Conservation (phyloP, 2,888 invertebrate species). For the Philereme transversata region DNA sequence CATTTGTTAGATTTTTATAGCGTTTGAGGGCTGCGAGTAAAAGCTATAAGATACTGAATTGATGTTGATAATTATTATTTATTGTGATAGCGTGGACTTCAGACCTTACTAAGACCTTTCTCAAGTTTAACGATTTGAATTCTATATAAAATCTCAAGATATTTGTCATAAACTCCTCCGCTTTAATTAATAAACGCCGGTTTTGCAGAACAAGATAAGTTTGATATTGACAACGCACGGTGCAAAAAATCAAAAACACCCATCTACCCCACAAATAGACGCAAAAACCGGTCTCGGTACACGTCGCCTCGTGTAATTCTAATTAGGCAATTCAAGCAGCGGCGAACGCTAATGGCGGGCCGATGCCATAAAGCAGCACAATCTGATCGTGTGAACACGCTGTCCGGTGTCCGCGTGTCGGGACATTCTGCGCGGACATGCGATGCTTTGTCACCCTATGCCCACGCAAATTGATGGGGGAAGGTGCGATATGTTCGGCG, state of each 20-base stretch:
- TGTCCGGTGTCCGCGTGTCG: constrained; percentile 69
- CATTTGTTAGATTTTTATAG: constrained; percentile 69
- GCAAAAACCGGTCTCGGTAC: constrained; percentile 59
- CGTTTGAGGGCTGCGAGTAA: constrained; percentile 48
- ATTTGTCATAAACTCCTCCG: constrained; percentile 27
- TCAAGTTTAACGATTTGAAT: constrained; percentile 36
- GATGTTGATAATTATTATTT: constrained; percentile 54
- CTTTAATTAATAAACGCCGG: constrained; percentile 20
- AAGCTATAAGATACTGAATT: constrained; percentile 42
- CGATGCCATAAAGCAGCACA: constrained; percentile 74
- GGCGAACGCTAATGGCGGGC: constrained; percentile 71
- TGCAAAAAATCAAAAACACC: constrained; percentile 38
- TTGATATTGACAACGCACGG: constrained; percentile 35
- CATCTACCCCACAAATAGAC: constrained; percentile 54
- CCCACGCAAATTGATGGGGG: constrained; percentile 49
- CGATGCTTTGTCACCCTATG: constrained; percentile 80
- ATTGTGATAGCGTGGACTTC: constrained; percentile 39
- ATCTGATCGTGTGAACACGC: constrained; percentile 82
- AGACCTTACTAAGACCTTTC: constrained; percentile 35
- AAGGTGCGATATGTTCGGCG: constrained; percentile 30
- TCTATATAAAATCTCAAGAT: constrained; percentile 20
- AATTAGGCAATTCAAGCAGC: constrained; percentile 79
- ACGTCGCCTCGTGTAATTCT: constrained; percentile 67
- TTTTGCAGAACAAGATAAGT: constrained; percentile 18
- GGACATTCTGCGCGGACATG: constrained; percentile 75